Conservation (phyloP, 2,113 vertebrate genomes). For the Datnioides undecimradiatus region DNA sequence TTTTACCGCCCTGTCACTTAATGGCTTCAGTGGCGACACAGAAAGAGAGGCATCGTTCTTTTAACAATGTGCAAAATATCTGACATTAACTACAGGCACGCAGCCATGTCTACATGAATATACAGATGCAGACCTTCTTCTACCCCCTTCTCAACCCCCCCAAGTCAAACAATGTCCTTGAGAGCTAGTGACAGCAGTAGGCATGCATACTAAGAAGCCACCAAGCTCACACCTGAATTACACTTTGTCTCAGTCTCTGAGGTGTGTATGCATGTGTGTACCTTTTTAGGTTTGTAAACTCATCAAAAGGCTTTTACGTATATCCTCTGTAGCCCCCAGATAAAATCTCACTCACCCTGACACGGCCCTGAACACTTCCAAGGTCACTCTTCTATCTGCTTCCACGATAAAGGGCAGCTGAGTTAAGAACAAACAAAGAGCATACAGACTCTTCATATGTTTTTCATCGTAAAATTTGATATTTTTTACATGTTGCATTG, state of each 20-base stretch:
- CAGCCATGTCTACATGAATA: conserved; percentile 29
- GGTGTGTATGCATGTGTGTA: not conserved
- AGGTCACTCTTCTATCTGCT: conserved; percentile 32
- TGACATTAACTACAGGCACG: conserved; percentile 20
- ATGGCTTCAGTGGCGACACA: conserved; percentile 31
- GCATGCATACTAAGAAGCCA: conserved; percentile 68
- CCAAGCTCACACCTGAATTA: conserved; percentile 57
- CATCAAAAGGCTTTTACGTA: conserved; percentile 24
- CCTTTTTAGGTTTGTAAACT: conserved; percentile 21
- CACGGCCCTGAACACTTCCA: conserved; percentile 13
- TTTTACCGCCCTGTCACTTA: conserved; percentile 54
- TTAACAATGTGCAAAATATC: conserved; percentile 26
- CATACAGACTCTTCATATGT: not conserved
- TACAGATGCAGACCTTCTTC: conserved; percentile 47
- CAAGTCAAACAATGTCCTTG: conserved; percentile 64
- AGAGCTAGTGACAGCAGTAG: conserved; percentile 52
- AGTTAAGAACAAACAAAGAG: conserved; percentile 14
- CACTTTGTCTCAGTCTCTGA: conserved; percentile 25
- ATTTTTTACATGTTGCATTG: not conserved
- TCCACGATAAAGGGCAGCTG: conserved; percentile 23
- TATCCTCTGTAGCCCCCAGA: conserved; percentile 28
- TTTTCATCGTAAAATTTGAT: not conserved
- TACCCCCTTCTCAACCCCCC: conserved; percentile 4
- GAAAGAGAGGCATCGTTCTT: conserved; percentile 11
- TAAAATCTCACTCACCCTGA: conserved; percentile 45